phyloP scores from a whole-genome alignment of 1,140 invertebrate species.

The Diorhabda carinulata region DNA sequence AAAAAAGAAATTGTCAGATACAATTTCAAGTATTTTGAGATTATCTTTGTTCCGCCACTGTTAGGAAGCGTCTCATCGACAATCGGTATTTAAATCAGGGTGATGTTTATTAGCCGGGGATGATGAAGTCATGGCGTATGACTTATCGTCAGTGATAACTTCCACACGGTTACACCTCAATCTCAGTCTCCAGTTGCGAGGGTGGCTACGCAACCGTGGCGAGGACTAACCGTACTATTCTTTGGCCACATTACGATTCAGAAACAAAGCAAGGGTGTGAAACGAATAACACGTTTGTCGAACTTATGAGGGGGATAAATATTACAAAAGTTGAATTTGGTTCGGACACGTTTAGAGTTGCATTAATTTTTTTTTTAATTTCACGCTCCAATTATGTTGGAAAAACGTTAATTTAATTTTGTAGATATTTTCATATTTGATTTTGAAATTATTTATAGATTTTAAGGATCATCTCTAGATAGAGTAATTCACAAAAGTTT shows the following conservation, averaged over 20 bases:
- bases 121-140: slow-evolving; percentile 38
- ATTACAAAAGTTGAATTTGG: background rate
- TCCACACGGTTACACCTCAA: slow-evolving; percentile 40
- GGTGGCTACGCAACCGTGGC: slow-evolving; percentile 21
- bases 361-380: too few relatives aligned
- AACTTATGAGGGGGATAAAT: background rate
- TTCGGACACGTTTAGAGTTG: too few relatives aligned
- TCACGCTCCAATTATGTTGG: too few relatives aligned
- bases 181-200: slow-evolving; percentile 9
- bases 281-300: background rate
- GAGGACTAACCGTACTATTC: slow-evolving; percentile 17
- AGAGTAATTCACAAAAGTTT: too few relatives aligned
- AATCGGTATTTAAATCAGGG: slow-evolving; percentile 13
- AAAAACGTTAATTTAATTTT: too few relatives aligned
- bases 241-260: background rate
- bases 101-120: slow-evolving; percentile 31
- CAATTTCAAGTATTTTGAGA: too few relatives aligned
- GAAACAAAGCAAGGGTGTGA: background rate
- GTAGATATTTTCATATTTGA: too few relatives aligned
- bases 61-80: background rate
- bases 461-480: too few relatives aligned
- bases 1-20: too few relatives aligned
- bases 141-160: slow-evolving; percentile 40
- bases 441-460: too few relatives aligned
- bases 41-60: background rate